Evolutionary conservation across 1,140 invertebrate species (phyloP), one percentile per base, ranked within the genome.

Genomic region (Radopholus similis): DNA sequence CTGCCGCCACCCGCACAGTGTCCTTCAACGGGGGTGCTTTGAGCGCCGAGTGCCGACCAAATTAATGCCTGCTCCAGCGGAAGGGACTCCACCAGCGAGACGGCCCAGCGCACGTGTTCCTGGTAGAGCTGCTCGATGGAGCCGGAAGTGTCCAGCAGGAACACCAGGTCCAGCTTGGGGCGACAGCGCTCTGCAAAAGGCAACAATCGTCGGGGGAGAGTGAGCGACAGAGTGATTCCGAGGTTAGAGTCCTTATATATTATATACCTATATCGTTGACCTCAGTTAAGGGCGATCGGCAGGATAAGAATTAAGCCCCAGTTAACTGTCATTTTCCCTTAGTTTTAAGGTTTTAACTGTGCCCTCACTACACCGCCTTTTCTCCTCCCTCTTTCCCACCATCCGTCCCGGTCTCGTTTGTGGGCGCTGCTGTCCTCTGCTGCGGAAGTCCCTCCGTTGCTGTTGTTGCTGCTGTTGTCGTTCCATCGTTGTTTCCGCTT

Each of bases 111-210:
- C 8, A 78, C 73, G 53, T 78, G 76, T 57, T 81, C 76, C 13
- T 72, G 56, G 60, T 78, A 78, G 49, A 80, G 67, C 34, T 73
- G 68, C 30, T 78, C 72, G 28, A 78, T 72, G 58, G 62, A 59
- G 23, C 76, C 76, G 28, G 71, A 75, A 13, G 76, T 81, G 72
- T 78, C 77, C n/a, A 78, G 70, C 60, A 78, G 37, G 40, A 78
- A 78, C 13, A 81, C 65, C 51, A 78, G 15, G 42, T 78, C 76
- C 26, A 78, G 26, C 64, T 81, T 80, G 13, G 76, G 75, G 15
- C 60, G 69, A 49, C 76, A 77, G n/a, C 38, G 18, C 44, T 62
- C 58, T 6, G 32, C 40, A 54, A 54, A 54, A 54, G 30, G 30
- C 18, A 15, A 15, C 35, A 28, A 54, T 54, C 51, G 30, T 54